Evolutionary conservation across 2,888 invertebrate genomes (phyloP).

Genomic region (Horisme vitalbata): DNA sequence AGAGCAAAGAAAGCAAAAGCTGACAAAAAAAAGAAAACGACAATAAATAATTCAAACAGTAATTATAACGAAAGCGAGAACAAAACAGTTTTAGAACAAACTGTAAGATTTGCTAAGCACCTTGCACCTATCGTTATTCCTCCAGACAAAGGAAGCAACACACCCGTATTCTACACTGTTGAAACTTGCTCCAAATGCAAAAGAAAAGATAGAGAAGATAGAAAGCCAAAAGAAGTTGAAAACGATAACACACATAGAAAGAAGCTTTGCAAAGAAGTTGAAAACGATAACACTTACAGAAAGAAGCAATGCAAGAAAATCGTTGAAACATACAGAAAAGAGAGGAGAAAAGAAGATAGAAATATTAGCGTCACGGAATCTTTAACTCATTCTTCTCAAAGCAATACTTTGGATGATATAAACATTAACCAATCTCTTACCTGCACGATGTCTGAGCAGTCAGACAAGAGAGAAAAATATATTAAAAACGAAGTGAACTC

Average conservation of each 20-base stretch:
- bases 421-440: slow-evolving; percentile 62
- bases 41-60: slow-evolving; percentile 10
- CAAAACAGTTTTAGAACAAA: slow-evolving; percentile 58
- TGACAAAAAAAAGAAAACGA: slow-evolving; percentile 28
- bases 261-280: slow-evolving; percentile 43
- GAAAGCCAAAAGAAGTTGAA: slow-evolving; percentile 21
- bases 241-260: slow-evolving; percentile 20
- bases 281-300: slow-evolving; percentile 18
- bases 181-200: slow-evolving; percentile 53
- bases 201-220: slow-evolving; percentile 46
- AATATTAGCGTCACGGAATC: slow-evolving; percentile 51
- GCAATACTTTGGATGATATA: slow-evolving; percentile 63
- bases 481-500: slow-evolving; percentile 43
- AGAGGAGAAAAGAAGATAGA: slow-evolving; percentile 41
- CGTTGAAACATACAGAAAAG: slow-evolving; percentile 45
- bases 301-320: slow-evolving; percentile 44
- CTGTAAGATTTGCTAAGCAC: slow-evolving; percentile 64
- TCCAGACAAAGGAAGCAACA: slow-evolving; percentile 41
- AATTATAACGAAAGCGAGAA: slow-evolving; percentile 37
- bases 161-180: slow-evolving; percentile 60
- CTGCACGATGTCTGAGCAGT: slow-evolving; percentile 61
- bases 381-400: slow-evolving; percentile 51
- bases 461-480: slow-evolving; percentile 49
- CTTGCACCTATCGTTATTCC: slow-evolving; percentile 65
- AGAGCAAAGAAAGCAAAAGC: slow-evolving; percentile 17